These are phyloP conservation scores for Acrossocheilus wenchowensis DNA, from an alignment of 2,797 vertebrate genomes.

Conservation along the genomic window DNA sequence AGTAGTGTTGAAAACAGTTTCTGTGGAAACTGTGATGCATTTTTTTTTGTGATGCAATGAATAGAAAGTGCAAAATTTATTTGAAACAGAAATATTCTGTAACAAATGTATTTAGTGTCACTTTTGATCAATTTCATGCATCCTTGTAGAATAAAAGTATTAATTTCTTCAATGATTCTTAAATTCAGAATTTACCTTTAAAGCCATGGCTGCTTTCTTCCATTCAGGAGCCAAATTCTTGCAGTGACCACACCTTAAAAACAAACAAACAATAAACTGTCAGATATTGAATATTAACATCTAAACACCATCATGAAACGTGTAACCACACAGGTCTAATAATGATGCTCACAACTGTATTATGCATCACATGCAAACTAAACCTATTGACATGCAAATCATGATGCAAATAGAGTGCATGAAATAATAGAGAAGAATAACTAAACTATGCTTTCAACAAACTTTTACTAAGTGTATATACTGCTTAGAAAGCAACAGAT, in stretches of 20 bases:
- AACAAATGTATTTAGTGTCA: neutral
- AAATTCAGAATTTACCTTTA: conserved; percentile 85
- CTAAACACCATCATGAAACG: neutral
- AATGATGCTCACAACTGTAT: neutral
- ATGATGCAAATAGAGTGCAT: neutral
- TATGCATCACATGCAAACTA: neutral
- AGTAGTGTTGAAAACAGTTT: too few species aligned
- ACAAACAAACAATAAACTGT: conserved; percentile 27
- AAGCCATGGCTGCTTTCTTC: conserved; percentile 93
- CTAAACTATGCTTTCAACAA: neutral
- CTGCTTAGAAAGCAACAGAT: neutral
- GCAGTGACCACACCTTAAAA: conserved; percentile 94
- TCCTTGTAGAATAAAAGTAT: neutral
- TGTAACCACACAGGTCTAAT: neutral
- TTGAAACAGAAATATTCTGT: too few species aligned
- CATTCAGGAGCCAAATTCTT: conserved; percentile 88
- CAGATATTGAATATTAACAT: neutral
- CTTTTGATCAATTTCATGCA: neutral
- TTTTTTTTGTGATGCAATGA: neutral
- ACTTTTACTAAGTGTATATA: neutral
- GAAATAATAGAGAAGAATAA: neutral
- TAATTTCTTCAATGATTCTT: neutral
- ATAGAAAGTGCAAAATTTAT: neutral
- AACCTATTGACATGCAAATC: neutral
- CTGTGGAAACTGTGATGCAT: neutral